A percentile compares a stretch with the other conserved stretches of the same genome.
Conservation (phyloP, 2,888 invertebrate genomes). For the Hirtodrosophila duncani region DNA sequence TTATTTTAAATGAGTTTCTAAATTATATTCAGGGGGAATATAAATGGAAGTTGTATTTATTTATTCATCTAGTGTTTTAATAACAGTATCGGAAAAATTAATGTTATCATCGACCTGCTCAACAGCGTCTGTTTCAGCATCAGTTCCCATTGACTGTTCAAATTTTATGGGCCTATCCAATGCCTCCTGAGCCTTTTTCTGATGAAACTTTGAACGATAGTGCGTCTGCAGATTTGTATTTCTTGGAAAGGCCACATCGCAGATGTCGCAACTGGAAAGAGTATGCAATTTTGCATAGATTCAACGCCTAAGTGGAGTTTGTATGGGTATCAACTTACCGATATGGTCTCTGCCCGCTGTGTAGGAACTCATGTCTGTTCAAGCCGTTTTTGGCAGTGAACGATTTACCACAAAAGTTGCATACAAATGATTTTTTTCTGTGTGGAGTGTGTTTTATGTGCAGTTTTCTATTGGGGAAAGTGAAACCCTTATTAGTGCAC, state of each 20-base stretch:
- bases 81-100: not conserved
- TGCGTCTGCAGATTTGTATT: constrained; percentile 1
- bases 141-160: no score
- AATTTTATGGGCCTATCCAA: not conserved
- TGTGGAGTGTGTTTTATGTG: no score
- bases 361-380: constrained; percentile 5
- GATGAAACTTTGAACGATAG: not conserved
- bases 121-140: not conserved
- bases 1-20: no score
- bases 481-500: not conserved
- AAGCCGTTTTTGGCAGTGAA: constrained; percentile 5
- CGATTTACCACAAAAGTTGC: constrained; percentile 2
- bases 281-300: not conserved
- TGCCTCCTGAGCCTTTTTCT: not conserved
- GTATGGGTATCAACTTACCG: constrained; percentile 3
- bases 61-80: not conserved
- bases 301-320: no score
- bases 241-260: constrained; percentile 1
- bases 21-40: no score
- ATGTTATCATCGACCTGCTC: not conserved
- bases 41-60: not conserved
- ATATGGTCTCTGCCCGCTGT: constrained; percentile 7
- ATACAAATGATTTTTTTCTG: no score
- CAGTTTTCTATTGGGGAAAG: no score
- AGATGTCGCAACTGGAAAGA: constrained; percentile 12